Evolutionary conservation across 2,113 vertebrate genomes (phyloP).

Genomic region (Dipodomys merriami): DNA sequence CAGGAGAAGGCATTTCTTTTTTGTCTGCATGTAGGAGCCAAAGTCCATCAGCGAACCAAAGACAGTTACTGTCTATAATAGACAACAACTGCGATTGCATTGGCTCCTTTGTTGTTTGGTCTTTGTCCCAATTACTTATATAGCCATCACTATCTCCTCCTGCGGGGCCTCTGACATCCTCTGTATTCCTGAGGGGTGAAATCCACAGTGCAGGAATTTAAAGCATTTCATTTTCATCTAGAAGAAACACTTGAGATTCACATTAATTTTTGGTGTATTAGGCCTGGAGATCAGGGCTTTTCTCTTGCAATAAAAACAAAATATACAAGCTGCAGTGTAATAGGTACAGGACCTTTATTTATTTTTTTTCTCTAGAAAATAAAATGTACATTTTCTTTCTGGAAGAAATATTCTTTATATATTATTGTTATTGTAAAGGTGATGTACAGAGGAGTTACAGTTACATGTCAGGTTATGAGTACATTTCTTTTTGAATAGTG

Average conservation of each 20-base stretch:
- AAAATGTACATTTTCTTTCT: not conserved
- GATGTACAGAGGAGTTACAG: no score
- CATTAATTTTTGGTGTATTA: not conserved
- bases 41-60: not conserved
- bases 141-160: not conserved
- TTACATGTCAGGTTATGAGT: no score
- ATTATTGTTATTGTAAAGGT: no score
- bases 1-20: not conserved
- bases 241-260: not conserved
- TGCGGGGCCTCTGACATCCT: not conserved
- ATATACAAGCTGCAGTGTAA: not conserved
- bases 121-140: not conserved
- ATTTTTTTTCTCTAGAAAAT: constrained; percentile 3
- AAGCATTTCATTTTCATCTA: not conserved
- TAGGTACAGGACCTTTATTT: not conserved
- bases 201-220: not conserved
- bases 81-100: not conserved
- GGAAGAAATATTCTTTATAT: no score
- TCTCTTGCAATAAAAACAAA: constrained; percentile 12
- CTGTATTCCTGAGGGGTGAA: not conserved
- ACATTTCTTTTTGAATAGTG: no score
- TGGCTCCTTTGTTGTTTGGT: not conserved
- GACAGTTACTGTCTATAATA: not conserved
- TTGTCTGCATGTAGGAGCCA: not conserved
- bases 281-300: not conserved